A percentile compares a stretch with the other conserved stretches of the same genome.
These are phyloP conservation scores for Thymallus thymallus DNA, from an alignment of 2,113 vertebrate species.

Conservation along the genomic window DNA sequence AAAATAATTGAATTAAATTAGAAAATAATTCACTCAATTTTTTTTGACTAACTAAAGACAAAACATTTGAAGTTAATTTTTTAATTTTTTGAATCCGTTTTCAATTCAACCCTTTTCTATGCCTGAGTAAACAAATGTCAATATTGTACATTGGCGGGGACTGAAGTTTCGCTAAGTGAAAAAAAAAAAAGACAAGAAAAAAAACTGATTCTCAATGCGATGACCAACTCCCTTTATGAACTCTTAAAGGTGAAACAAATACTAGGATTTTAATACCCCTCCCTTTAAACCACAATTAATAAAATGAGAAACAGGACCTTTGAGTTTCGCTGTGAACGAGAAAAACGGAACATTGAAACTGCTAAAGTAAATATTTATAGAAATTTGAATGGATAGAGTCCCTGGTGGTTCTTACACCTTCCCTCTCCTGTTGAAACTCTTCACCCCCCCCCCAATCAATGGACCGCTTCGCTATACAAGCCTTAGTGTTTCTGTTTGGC, in stretches of 20 bases:
- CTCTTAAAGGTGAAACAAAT: conserved; percentile 58
- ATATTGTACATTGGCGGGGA: conserved; percentile 82
- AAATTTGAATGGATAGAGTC: conserved; percentile 86
- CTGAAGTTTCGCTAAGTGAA: conserved; percentile 40
- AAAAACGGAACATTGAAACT: conserved; percentile 78
- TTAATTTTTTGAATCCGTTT: conserved; percentile 55
- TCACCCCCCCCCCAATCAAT: conserved; percentile 32
- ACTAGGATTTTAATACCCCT: conserved; percentile 13
- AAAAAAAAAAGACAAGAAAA: conserved; percentile 31
- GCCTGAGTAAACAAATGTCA: conserved; percentile 92
- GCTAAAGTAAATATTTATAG: conserved; percentile 93
- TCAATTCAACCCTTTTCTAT: conserved; percentile 85
- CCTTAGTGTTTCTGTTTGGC: conserved; percentile 99
- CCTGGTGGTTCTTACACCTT: conserved; percentile 65
- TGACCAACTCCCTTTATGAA: conserved; percentile 59
- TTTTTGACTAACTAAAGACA: conserved; percentile 85
- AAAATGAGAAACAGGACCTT: conserved; percentile 59
- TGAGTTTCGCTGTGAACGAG: conserved; percentile 87
- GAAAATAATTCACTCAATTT: conserved; percentile 81
- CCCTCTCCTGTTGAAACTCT: conserved; percentile 43
- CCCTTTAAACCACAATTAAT: conserved; percentile 58
- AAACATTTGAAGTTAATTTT: conserved; percentile 83
- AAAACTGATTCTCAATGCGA: conserved; percentile 19
- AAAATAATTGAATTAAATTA: conserved; percentile 79
- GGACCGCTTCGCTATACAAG: conserved; percentile 92